Evolutionary conservation across 2,888 invertebrate genomes (phyloP).

Genomic region (Coelinius sp.): DNA sequence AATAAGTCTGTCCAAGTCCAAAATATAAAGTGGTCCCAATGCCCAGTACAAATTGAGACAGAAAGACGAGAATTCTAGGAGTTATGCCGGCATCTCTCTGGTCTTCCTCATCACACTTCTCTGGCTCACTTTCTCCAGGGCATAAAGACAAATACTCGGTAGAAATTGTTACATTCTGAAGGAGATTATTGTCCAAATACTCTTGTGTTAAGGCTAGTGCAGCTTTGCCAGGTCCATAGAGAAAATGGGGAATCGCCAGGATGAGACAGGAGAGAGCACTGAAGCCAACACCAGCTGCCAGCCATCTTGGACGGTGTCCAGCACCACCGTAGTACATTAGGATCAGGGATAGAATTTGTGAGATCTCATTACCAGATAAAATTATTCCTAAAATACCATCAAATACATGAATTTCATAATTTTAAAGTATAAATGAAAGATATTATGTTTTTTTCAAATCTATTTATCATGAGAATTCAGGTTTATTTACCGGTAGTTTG

Average conservation of each 20-base stretch:
- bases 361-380: slow-evolving; percentile 79
- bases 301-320: slow-evolving; percentile 78
- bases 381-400: slow-evolving; percentile 73
- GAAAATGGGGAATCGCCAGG: slow-evolving; percentile 75
- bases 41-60: slow-evolving; percentile 80
- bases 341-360: slow-evolving; percentile 77
- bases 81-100: slow-evolving; percentile 70
- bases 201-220: slow-evolving; percentile 72
- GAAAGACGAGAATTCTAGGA: slow-evolving; percentile 76
- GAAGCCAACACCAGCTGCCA: slow-evolving; percentile 77
- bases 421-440: neutral
- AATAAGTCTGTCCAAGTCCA: slow-evolving; percentile 78
- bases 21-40: slow-evolving; percentile 79
- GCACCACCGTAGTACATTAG: slow-evolving; percentile 78
- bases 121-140: slow-evolving; percentile 56
- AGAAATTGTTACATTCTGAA: slow-evolving; percentile 55
- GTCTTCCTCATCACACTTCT: slow-evolving; percentile 70
- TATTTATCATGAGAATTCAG: neutral
- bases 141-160: slow-evolving; percentile 59
- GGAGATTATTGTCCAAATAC: slow-evolving; percentile 61
- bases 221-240: slow-evolving; percentile 76
- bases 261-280: slow-evolving; percentile 77
- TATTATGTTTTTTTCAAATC: neutral
- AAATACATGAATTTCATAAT: slow-evolving; percentile 4
- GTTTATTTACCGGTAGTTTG: slow-evolving; percentile 75